Conservation (phyloP, 2,888 invertebrate genomes). For the Malthinus seriepunctatus region DNA sequence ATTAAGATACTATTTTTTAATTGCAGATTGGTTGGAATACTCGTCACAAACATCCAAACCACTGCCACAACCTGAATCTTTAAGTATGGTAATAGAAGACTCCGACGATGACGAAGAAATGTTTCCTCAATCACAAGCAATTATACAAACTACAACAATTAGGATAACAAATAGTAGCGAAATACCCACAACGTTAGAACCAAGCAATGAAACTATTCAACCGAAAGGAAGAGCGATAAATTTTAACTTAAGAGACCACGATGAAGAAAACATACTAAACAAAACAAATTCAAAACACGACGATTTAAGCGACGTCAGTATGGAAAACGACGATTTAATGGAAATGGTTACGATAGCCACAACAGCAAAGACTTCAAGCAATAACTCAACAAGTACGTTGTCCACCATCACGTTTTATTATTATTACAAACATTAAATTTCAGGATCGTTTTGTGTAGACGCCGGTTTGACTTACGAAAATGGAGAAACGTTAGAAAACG, state of each 20-base stretch:
- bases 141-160: slow-evolving; percentile 5
- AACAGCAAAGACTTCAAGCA: not conserved
- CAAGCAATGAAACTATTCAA: slow-evolving; percentile 32
- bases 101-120: slow-evolving; percentile 30
- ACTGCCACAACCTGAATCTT: slow-evolving; percentile 36
- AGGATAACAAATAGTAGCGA: slow-evolving; percentile 3
- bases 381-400: not conserved
- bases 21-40: not conserved
- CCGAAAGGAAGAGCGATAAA: slow-evolving; percentile 50
- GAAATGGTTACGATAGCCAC: no score
- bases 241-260: slow-evolving; percentile 44
- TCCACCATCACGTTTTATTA: not conserved
- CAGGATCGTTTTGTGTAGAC: slow-evolving; percentile 44
- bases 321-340: slow-evolving; percentile 62
- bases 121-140: slow-evolving; percentile 32
- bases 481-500: slow-evolving; percentile 72
- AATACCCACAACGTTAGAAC: slow-evolving; percentile 11
- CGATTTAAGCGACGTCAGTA: slow-evolving; percentile 79
- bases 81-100: slow-evolving; percentile 48
- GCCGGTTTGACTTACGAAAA: slow-evolving; percentile 58
- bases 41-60: slow-evolving; percentile 36
- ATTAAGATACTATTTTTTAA: not conserved
- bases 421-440: not conserved
- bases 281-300: slow-evolving; percentile 43
- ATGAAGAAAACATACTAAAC: slow-evolving; percentile 41